A percentile compares a stretch with the other conserved stretches of the same genome.
These are phyloP conservation scores for Bursaphelenchus mucronatus DNA, from an alignment of 1,140 invertebrate species.

Conservation along the genomic window DNA sequence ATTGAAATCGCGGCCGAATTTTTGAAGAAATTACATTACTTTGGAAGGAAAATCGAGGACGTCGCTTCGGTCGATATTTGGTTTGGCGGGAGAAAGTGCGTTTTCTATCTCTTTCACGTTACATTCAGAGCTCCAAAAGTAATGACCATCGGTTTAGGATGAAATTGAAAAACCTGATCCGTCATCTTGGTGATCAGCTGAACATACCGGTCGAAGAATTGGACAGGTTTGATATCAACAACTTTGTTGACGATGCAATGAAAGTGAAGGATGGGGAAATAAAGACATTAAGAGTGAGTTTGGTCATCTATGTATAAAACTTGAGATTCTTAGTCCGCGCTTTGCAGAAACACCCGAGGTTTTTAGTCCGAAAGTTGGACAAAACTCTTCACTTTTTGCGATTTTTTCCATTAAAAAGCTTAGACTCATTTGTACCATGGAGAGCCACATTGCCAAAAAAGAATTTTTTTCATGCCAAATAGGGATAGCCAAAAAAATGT, in stretches of 20 bases:
- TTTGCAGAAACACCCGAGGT: too few relatives aligned
- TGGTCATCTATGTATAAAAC: too few relatives aligned
- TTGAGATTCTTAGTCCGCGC: too few relatives aligned
- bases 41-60: constrained; percentile 54
- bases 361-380: too few relatives aligned
- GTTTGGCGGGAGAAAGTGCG: constrained; percentile 59
- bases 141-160: constrained; percentile 41
- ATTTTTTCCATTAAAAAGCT: too few relatives aligned
- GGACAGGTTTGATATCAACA: constrained; percentile 37
- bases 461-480: too few relatives aligned
- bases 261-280: constrained; percentile 44
- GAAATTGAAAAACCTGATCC: constrained; percentile 49
- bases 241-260: constrained; percentile 41
- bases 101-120: constrained; percentile 8
- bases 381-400: too few relatives aligned
- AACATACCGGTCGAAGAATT: constrained; percentile 44
- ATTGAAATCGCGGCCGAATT: constrained; percentile 55
- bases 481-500: too few relatives aligned
- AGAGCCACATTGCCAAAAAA: too few relatives aligned
- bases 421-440: too few relatives aligned
- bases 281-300: constrained; percentile 28
- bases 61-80: constrained; percentile 51
- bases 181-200: constrained; percentile 53
- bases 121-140: constrained; percentile 21
- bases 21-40: constrained; percentile 56